phyloP scores from a whole-genome alignment of 2,888 invertebrate species.

The Cerastoderma edule region DNA sequence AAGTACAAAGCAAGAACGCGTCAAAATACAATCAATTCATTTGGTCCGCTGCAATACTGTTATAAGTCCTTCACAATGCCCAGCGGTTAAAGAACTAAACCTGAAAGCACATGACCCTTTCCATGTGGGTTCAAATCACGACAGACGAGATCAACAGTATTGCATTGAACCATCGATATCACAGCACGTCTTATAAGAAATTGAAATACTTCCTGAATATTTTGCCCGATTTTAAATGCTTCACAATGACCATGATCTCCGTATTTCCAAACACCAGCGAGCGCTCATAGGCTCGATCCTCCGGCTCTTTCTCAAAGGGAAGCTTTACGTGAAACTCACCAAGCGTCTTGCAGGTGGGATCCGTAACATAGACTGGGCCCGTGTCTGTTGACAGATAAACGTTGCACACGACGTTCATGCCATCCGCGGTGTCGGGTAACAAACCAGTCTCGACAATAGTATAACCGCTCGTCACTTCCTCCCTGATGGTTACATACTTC shows the following conservation, averaged over 20 bases:
- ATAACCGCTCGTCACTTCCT: constrained; percentile 14
- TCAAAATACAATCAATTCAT: too few relatives aligned
- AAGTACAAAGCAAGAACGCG: too few relatives aligned
- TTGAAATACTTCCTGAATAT: constrained; percentile 20
- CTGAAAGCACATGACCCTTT: too few relatives aligned
- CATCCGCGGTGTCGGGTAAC: constrained; percentile 2
- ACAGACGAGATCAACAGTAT: too few relatives aligned
- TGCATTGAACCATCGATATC: too few relatives aligned
- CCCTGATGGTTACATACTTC: constrained; percentile 6
- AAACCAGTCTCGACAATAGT: constrained; percentile 14
- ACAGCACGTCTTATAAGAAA: not conserved
- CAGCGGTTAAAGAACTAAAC: too few relatives aligned
- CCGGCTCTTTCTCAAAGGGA: constrained; percentile 10
- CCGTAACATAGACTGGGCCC: constrained; percentile 14
- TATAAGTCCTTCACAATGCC: too few relatives aligned
- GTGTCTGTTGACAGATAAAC: constrained; percentile 7
- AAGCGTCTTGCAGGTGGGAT: not conserved
- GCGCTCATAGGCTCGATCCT: constrained; percentile 13
- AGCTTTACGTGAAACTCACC: constrained; percentile 10
- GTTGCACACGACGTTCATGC: not conserved
- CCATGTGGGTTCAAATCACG: too few relatives aligned
- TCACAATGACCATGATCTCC: constrained; percentile 17
- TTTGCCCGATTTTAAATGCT: constrained; percentile 18
- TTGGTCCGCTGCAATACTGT: too few relatives aligned
- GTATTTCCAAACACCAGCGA: constrained; percentile 19